Evolutionary conservation across 2,888 invertebrate species (phyloP), one percentile per base, ranked within the genome.

Genomic region (Augiades crinisus): DNA sequence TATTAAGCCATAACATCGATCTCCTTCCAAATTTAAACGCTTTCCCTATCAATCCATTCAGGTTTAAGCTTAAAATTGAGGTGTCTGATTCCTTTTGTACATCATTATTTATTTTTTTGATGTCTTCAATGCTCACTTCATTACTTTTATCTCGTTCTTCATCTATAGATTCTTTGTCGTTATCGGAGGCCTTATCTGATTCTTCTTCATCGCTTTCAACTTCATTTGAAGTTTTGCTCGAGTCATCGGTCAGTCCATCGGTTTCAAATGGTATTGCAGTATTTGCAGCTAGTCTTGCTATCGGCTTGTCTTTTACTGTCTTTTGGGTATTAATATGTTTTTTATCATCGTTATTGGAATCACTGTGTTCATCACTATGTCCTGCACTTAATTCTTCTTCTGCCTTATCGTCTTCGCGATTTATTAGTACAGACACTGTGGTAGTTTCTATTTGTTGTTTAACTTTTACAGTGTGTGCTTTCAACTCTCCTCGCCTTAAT

Each of bases 21-120:
- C 74, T 81, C 24, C 77, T 24, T 12, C 70, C 70, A 49, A 74
- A 46, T 33, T 67, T 59, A 2, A 79, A 66, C 1, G 77, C 61
- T 24, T 69, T 72, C 21, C 70, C 59, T 1, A 78, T 44, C 1
- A 75, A 60, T 21, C 51, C 54, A 1, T 77, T 74, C n/a, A 77
- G 37, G 57, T 66, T 61, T 0, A 67, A 46, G 33, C 63, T 61
- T 5, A 69, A 34, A 2, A 61, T 57, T 19, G 58, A 45, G 5
- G 52, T 44, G 5, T 55, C 51, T 14, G 41, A 27, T 3, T 19
- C 21, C n/a, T n/a, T n/a, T 3, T 24, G 30, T 8, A 34, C 34
- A 3, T 1, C 16, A 12, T 49, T 43, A 16, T 52, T 3, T 38
- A 12, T 4, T 17, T 7, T 27, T 10, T 41, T 3, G 30, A 8